Conservation (phyloP, 2,888 invertebrate species). For the Xanthia togata region DNA sequence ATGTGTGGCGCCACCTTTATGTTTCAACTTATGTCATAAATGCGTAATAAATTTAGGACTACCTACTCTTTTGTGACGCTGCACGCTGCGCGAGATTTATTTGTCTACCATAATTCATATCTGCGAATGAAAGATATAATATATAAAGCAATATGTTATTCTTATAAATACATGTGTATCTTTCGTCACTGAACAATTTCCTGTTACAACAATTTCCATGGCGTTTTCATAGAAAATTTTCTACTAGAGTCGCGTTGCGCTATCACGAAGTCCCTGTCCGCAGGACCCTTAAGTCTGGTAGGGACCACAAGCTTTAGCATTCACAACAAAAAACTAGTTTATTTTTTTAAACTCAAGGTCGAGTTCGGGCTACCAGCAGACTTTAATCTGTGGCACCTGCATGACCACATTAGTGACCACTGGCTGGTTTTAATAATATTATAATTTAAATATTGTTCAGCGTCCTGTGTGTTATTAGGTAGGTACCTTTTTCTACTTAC, state of each 20-base stretch:
- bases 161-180: slow-evolving; percentile 1
- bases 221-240: too few species aligned
- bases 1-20: slow-evolving; percentile 18
- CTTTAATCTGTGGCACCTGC: slow-evolving; percentile 42
- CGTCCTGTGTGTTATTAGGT: slow-evolving; percentile 10
- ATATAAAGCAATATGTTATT: slow-evolving; percentile 21
- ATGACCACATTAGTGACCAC: slow-evolving; percentile 23
- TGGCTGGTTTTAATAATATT: slow-evolving; percentile 12
- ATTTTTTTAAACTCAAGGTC: slow-evolving; percentile 73
- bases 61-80: neutral
- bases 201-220: too few species aligned
- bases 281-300: slow-evolving; percentile 3
- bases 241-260: too few species aligned
- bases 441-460: neutral
- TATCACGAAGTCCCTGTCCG: too few species aligned
- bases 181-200: slow-evolving; percentile 38
- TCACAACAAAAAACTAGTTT: slow-evolving; percentile 76
- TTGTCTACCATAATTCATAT: slow-evolving; percentile 28
- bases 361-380: slow-evolving; percentile 50
- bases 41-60: slow-evolving; percentile 1
- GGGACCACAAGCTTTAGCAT: slow-evolving; percentile 56
- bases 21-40: neutral
- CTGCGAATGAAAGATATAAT: neutral
- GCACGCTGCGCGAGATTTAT: neutral
- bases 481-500: too few species aligned